These are phyloP conservation scores for Drosophila cardini DNA, from an alignment of 1,140 invertebrate species.

Conservation along the genomic window DNA sequence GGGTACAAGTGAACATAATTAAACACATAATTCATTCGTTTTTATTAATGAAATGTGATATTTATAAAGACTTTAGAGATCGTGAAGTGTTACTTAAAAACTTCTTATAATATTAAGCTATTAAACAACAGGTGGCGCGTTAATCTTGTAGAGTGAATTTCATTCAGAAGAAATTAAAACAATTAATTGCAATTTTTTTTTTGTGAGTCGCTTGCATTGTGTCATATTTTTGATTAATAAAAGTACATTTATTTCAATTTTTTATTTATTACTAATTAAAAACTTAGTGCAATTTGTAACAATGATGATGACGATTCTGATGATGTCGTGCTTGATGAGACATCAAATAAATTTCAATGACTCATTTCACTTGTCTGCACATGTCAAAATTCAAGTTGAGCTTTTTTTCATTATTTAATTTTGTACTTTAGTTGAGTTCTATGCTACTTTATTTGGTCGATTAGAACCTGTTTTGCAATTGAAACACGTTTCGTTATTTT, in stretches of 20 bases:
- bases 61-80: slow-evolving; percentile 7
- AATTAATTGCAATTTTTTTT: slow-evolving; percentile 32
- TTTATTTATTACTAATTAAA: neutral
- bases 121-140: slow-evolving; percentile 9
- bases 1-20: no score
- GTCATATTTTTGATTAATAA: neutral
- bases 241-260: neutral
- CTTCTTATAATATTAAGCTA: neutral
- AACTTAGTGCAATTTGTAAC: slow-evolving; percentile 8
- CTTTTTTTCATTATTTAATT: slow-evolving; percentile 20
- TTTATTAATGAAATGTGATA: slow-evolving; percentile 8
- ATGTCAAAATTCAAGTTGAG: slow-evolving; percentile 31
- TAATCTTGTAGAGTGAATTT: neutral
- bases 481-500: slow-evolving; percentile 64
- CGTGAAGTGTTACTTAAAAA: neutral
- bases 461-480: slow-evolving; percentile 62
- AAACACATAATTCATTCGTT: neutral
- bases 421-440: slow-evolving; percentile 16
- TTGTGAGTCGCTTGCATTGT: neutral
- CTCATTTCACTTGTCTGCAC: slow-evolving; percentile 24
- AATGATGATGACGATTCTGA: slow-evolving; percentile 5
- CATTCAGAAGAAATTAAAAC: neutral
- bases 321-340: slow-evolving; percentile 28
- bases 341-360: slow-evolving; percentile 35
- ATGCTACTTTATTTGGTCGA: slow-evolving; percentile 34